These are phyloP conservation scores for Ailurus styani DNA, from an alignment of 2,113 vertebrate species.

Conservation along the genomic window DNA sequence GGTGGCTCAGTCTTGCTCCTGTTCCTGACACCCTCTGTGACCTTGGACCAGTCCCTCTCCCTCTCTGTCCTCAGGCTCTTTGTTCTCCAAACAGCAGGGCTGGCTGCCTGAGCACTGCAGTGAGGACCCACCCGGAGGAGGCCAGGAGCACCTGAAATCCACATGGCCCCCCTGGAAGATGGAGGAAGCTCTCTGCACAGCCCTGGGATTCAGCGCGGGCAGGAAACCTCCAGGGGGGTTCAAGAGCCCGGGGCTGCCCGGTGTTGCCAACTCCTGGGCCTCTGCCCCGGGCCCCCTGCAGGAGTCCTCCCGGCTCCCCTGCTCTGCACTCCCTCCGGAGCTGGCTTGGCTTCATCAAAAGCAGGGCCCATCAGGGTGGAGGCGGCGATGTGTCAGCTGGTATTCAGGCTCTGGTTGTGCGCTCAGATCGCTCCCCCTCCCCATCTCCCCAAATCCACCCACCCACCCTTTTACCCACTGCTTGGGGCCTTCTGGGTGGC, in stretches of 20 bases:
- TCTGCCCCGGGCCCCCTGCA: background rate
- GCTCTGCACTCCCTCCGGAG: slow-evolving; percentile 29
- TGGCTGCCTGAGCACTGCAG: background rate
- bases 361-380: slow-evolving; percentile 72
- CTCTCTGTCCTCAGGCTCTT: background rate
- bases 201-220: background rate
- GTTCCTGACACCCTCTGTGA: slow-evolving; percentile 49
- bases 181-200: background rate
- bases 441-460: slow-evolving; percentile 79
- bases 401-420: slow-evolving; percentile 73
- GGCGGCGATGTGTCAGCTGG: slow-evolving; percentile 80
- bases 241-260: background rate
- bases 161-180: background rate
- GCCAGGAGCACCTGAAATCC: background rate
- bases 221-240: background rate
- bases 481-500: slow-evolving; percentile 66
- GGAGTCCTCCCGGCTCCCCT: background rate
- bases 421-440: slow-evolving; percentile 81
- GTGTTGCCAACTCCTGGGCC: background rate
- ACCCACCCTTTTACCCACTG: slow-evolving; percentile 74
- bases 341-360: slow-evolving; percentile 62
- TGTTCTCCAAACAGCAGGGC: slow-evolving; percentile 33
- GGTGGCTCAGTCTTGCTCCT: background rate
- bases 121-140: background rate
- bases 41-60: slow-evolving; percentile 51